Evolutionary conservation across 2,797 vertebrate species (phyloP), one percentile per base, ranked within the genome.

Genomic region (Sciurus carolinensis): DNA sequence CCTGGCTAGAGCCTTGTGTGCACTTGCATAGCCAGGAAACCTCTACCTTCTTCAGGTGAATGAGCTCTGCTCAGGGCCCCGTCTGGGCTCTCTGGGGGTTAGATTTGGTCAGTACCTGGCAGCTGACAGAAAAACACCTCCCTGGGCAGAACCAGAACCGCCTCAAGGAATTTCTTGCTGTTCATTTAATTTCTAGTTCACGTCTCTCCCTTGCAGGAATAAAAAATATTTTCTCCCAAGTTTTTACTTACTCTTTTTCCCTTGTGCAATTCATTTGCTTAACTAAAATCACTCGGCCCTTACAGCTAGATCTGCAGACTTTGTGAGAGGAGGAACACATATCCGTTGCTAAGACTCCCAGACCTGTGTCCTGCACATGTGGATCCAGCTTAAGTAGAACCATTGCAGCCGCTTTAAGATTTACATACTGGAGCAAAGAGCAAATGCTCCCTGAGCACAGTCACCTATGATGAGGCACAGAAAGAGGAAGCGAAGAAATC

Each of bases 211-310:
- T 86, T 66, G 50, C 52, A 83, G 15, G 3, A 95, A 64, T 91
- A 64, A 92, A 92, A 93, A 92, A 42, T 26, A 39, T 52, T 76
- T 80, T 82, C 79, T 91, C 47, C n/a, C 39, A 33, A 15, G 44
- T 50, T 71, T 71, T 69, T 44, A 73, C 47, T 90, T 22, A 14
- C 22, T 26, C 33, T 62, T 7, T 76, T 36, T 86, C 81, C 73
- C 44, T 90, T 94, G 69, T 13, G 7, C 75, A 90, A 54, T 82
- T 59, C 15, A 33, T 87, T 84, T 75, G 39, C 64, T 83, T 72
- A 44, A 17, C 80, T 26, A 42, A 91, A 52, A 39, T 47, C 14
- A 4, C 94, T 59, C 33, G 90, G 11, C 52, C 57, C 7, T 73
- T 17, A 36, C 57, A 50, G 42, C 26, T 52, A 80, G 75, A 62